Conservation (phyloP, 2,797 vertebrate genomes). For the Dermochelys coriacea region DNA sequence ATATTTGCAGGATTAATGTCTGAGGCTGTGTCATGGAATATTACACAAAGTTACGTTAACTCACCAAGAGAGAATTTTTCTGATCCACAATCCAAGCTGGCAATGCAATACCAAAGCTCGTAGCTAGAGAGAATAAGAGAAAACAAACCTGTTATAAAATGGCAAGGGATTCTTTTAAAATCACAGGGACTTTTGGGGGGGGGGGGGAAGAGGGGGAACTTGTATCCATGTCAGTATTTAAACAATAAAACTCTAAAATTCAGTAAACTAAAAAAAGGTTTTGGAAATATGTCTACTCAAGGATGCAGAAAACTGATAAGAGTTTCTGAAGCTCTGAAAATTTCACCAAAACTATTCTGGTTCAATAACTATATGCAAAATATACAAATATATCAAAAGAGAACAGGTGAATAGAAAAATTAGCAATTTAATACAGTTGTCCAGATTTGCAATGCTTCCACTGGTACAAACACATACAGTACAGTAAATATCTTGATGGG, state of each 20-base stretch:
- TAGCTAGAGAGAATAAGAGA: slow-evolving; percentile 82
- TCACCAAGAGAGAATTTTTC: slow-evolving; percentile 99
- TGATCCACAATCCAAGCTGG: slow-evolving; percentile 99
- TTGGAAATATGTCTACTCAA: neutral
- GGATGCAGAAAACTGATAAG: neutral
- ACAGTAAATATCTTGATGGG: neutral
- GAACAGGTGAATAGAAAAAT: neutral
- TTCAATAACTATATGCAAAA: neutral
- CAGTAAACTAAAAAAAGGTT: neutral
- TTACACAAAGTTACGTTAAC: slow-evolving; percentile 9
- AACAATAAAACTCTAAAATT: neutral
- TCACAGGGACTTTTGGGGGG: neutral
- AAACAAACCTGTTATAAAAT: neutral
- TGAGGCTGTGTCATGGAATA: neutral
- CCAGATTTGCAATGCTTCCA: neutral
- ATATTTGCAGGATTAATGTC: neutral
- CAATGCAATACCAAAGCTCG: slow-evolving; percentile 96
- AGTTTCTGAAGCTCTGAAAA: neutral
- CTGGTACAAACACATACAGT: neutral
- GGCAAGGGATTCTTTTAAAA: neutral
- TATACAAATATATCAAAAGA: neutral
- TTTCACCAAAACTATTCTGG: neutral
- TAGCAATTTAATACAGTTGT: neutral
- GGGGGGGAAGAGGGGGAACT: neutral
- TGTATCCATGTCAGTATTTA: accelerated